A percentile compares a stretch with the other conserved stretches of the same genome.
Conservation (phyloP, 2,888 invertebrate species). For the Protodeltote pygarga region DNA sequence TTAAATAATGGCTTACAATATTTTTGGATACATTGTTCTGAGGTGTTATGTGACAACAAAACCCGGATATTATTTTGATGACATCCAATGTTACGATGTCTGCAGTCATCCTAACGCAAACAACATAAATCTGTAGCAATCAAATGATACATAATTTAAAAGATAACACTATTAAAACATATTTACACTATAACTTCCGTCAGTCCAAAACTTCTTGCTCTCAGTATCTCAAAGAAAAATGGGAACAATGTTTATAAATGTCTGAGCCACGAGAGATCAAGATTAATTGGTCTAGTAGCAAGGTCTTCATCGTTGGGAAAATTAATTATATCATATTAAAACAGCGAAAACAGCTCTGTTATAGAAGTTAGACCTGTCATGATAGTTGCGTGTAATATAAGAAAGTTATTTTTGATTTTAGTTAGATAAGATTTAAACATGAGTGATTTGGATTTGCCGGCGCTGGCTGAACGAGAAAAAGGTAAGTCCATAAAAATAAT, state of each 20-base stretch:
- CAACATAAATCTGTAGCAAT: slow-evolving; percentile 3
- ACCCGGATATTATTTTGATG: too few relatives aligned
- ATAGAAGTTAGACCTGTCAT: slow-evolving; percentile 31
- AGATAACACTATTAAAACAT: slow-evolving; percentile 26
- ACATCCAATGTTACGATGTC: too few relatives aligned
- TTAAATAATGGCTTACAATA: too few relatives aligned
- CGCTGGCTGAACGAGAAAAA: slow-evolving; percentile 41
- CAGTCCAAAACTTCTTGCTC: slow-evolving; percentile 13
- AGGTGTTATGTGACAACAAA: too few relatives aligned
- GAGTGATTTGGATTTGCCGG: slow-evolving; percentile 59
- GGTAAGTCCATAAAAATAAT: slow-evolving; percentile 41
- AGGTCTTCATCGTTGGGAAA: slow-evolving; percentile 36
- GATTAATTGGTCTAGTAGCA: slow-evolving; percentile 34
- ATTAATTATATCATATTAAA: slow-evolving; percentile 35
- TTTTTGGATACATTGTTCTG: too few relatives aligned
- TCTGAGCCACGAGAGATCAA: slow-evolving; percentile 22
- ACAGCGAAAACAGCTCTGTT: slow-evolving; percentile 17
- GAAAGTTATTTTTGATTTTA: slow-evolving; percentile 6
- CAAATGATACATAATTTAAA: slow-evolving; percentile 17
- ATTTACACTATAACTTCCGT: slow-evolving; percentile 1
- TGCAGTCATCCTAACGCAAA: not conserved
- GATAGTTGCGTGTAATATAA: slow-evolving; percentile 21
- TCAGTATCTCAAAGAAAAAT: not conserved
- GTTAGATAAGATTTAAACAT: slow-evolving; percentile 37
- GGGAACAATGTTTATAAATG: not conserved